These are phyloP conservation scores for Cephus rjabovi DNA, from an alignment of 2,888 invertebrate genomes.

Conservation along the genomic window DNA sequence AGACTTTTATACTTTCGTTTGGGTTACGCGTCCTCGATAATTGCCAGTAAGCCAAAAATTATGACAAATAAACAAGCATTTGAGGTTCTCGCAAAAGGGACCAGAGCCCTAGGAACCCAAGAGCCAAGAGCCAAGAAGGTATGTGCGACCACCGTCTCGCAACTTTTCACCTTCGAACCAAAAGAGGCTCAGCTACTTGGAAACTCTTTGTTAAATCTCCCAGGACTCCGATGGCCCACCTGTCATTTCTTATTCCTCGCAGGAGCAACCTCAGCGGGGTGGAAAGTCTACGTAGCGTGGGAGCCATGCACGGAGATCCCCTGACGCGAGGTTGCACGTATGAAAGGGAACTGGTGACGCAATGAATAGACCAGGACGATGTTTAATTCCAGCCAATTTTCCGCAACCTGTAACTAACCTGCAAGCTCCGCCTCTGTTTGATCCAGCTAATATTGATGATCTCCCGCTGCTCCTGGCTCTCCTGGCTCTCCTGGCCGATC, in stretches of 20 bases:
- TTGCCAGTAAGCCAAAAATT: background rate
- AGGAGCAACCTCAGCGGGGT: background rate
- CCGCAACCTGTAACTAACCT: background rate
- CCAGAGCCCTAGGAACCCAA: background rate
- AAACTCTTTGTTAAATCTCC: background rate
- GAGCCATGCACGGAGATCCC: background rate
- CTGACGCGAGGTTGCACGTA: background rate
- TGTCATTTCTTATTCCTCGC: background rate
- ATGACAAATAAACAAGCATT: background rate
- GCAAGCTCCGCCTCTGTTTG: background rate
- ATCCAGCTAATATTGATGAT: background rate
- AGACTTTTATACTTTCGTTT: constrained; percentile 1
- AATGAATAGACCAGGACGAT: constrained; percentile 25
- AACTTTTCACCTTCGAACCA: background rate
- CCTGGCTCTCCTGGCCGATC: background rate
- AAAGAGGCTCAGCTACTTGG: background rate
- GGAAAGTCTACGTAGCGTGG: background rate
- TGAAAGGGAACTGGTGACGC: constrained; percentile 11
- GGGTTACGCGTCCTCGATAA: constrained; percentile 4
- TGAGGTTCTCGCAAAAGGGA: background rate
- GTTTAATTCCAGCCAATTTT: constrained; percentile 29
- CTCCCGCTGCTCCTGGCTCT: background rate
- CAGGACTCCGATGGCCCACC: background rate
- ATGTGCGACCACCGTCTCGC: background rate
- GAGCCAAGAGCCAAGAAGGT: background rate